Conservation (phyloP, 2,113 vertebrate genomes). For the Lynx canadensis region DNA sequence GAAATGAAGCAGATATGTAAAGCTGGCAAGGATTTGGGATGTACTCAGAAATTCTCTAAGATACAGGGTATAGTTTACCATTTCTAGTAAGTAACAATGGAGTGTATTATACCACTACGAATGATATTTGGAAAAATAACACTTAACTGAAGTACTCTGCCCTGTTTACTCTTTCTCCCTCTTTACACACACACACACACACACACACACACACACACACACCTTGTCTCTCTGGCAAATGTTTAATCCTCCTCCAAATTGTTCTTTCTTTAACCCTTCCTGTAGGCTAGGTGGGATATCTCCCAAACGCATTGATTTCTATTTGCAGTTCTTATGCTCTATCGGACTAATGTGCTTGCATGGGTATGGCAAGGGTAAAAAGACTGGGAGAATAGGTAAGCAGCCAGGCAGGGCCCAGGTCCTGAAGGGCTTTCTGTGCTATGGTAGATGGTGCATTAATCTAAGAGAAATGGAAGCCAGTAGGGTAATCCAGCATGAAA, state of each 20-base stretch:
- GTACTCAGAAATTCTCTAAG: background rate
- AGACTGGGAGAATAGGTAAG: background rate
- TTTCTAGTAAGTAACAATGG: background rate
- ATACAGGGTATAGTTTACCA: background rate
- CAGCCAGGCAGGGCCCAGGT: background rate
- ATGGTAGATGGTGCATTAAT: background rate
- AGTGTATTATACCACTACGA: background rate
- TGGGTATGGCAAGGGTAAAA: background rate
- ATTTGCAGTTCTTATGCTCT: background rate
- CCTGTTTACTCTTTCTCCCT: background rate
- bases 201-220: too few relatives aligned
- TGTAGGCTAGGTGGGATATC: background rate
- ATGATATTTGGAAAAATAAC: background rate
- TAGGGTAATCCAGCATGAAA: background rate
- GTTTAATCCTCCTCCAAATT: background rate
- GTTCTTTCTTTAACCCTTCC: background rate
- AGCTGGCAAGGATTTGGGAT: background rate
- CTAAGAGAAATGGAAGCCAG: background rate
- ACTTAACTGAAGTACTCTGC: background rate
- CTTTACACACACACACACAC: background rate
- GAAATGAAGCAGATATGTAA: background rate
- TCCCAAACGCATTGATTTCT: background rate
- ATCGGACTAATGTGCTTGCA: background rate
- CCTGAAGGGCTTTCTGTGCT: background rate
- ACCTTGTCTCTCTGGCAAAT: background rate